These are phyloP conservation scores for Paedocypris sp. DNA, from an alignment of 2,113 vertebrate genomes.

Conservation along the genomic window DNA sequence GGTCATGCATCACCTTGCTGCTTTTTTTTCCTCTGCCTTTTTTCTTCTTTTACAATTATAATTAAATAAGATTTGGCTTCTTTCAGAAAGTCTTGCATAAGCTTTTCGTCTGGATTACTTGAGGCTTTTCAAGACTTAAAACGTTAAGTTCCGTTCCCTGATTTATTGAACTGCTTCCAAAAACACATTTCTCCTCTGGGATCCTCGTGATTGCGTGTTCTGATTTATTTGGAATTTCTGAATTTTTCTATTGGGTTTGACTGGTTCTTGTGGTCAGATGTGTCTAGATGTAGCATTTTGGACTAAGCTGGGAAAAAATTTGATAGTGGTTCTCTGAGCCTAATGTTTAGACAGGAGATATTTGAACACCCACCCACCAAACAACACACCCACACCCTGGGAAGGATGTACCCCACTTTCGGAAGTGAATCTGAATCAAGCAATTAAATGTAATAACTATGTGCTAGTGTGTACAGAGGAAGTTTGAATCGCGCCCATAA, in stretches of 20 bases:
- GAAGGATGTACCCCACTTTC: constrained; percentile 2
- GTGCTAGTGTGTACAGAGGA: not conserved
- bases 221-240: not conserved
- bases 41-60: too few species aligned
- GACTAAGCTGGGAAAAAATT: not conserved
- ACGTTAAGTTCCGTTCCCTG: not conserved
- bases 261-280: too few species aligned
- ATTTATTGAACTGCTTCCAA: not conserved
- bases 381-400: constrained; percentile 7
- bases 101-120: too few species aligned
- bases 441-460: constrained; percentile 14
- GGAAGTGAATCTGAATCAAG: not conserved
- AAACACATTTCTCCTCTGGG: not conserved
- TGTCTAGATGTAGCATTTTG: not conserved
- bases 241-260: not conserved
- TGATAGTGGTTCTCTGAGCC: not conserved
- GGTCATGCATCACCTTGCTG: not conserved
- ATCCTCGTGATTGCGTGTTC: not conserved
- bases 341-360: not conserved
- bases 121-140: too few species aligned
- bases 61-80: too few species aligned
- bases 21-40: too few species aligned
- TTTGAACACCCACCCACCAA: not conserved
- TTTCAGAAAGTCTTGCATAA: too few species aligned
- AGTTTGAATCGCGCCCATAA: constrained; percentile 2